Evolutionary conservation across 2,888 invertebrate species (phyloP).

Genomic region (Ectobius pallidus): DNA sequence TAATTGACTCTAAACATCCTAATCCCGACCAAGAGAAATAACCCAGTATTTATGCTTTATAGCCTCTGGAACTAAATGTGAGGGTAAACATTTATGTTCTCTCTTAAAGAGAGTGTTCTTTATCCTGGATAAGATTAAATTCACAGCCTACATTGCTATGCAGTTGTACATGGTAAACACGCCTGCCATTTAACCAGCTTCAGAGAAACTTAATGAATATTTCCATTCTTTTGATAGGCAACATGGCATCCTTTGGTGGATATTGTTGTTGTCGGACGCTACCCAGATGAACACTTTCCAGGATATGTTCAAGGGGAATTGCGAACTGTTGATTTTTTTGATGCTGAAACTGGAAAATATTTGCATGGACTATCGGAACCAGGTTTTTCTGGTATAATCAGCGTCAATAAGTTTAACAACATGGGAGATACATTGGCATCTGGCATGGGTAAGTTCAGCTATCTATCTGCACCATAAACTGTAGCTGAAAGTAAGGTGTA

Average conservation of each 20-base stretch:
- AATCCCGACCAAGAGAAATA: no score
- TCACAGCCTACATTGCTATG: no score
- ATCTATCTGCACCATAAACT: not conserved
- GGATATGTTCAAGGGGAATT: conserved; percentile 44
- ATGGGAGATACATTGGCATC: conserved; percentile 50
- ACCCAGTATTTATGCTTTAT: no score
- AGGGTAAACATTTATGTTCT: no score
- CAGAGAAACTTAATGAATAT: no score
- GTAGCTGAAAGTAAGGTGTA: no score
- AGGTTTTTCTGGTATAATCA: conserved; percentile 46
- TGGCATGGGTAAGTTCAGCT: not conserved
- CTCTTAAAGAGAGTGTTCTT: no score
- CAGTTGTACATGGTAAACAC: no score
- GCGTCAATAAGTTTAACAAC: conserved; percentile 52
- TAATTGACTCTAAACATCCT: no score
- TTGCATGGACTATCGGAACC: conserved; percentile 47
- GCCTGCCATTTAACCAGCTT: no score
- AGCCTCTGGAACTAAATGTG: no score
- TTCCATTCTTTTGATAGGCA: conserved; percentile 48
- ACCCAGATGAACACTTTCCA: conserved; percentile 49
- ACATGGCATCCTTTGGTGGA: conserved; percentile 56
- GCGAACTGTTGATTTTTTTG: conserved; percentile 53
- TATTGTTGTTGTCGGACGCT: conserved; percentile 54
- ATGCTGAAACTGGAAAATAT: conserved; percentile 50
- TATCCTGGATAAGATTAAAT: no score